A percentile compares a stretch with the other conserved stretches of the same genome.
Conservation (phyloP, 2,113 vertebrate species). For the Petaurus breviceps region DNA sequence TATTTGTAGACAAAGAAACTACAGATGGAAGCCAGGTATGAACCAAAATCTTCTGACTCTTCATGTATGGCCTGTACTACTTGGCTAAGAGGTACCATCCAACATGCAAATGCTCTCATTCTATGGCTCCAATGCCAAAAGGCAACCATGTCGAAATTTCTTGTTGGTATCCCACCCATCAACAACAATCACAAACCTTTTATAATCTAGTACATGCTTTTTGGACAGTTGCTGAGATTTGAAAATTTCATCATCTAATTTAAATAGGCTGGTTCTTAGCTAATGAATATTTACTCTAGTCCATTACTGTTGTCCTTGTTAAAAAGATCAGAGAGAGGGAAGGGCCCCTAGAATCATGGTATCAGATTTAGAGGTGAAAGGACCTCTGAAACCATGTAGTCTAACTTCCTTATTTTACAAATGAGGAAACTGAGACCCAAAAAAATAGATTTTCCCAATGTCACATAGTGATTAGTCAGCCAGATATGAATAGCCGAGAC, state of each 20-base stretch:
- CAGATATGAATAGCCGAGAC: background rate
- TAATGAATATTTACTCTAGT: background rate
- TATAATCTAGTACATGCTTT: background rate
- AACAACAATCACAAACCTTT: background rate
- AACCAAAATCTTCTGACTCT: background rate
- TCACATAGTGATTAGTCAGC: background rate
- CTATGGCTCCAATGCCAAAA: background rate
- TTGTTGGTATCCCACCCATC: background rate
- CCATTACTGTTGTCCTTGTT: background rate
- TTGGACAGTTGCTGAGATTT: background rate
- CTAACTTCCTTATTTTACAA: background rate
- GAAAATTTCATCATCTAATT: background rate
- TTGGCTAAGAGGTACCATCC: background rate
- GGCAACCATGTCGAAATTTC: background rate
- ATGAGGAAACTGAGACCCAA: background rate
- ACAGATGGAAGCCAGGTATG: background rate
- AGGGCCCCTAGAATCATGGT: background rate
- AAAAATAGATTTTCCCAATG: background rate
- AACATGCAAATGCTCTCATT: background rate
- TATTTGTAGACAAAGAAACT: background rate
- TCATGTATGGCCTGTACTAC: background rate
- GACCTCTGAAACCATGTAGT: background rate
- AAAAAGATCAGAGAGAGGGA: background rate
- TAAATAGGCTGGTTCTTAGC: background rate
- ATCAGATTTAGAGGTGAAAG: background rate